Evolutionary conservation across 2,113 vertebrate genomes (phyloP), one percentile per base, ranked within the genome.

Genomic region (Pelodiscus sinensis): DNA sequence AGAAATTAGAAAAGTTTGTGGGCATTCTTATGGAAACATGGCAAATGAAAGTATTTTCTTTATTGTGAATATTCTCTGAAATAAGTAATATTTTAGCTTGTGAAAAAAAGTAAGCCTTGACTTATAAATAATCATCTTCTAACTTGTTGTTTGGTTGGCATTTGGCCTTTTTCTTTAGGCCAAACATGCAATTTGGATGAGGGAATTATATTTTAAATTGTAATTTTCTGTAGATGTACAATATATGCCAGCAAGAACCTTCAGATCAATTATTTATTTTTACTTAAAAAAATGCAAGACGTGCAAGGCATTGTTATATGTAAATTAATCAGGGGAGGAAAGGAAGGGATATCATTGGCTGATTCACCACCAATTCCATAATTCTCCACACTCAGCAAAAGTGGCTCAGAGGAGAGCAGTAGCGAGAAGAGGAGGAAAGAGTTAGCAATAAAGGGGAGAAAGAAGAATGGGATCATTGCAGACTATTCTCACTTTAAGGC

Each of bases 381-480:
- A 55, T 73, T 5, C n/a, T 31, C 9, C 1, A 4, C 0, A 0
- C n/a, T 68, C 55, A 22, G 0, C 0, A 55, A 4, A 65, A 55
- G n/a, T 35, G 55, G 31, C 54, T 57, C 35, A 18, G 51, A 86
- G 24, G 38, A 50, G 44, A 50, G 73, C 38, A n/a, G 24, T 79
- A 81, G 13, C 81, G 0, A 58, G 29, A 86, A 14, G 68, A 88
- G 89, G 62, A 6, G 88, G 65, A 71, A 71, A 71, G 18, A 71
- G n/a, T 35, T 35, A 71, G 65, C 65, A 71, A 18, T 71, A 71
- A 71, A 71, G 78, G 8, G 85, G 58, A 5, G 10, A 35, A 1
- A 84, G 25, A 87, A 91, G 55, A 25, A 68, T 2, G 22, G 82
- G 25, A 84, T 81, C 51, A 85, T 14, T 35, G 60, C 22, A 57